Evolutionary conservation across 2,888 invertebrate genomes (phyloP).

Genomic region (Polymixis flavicincta): DNA sequence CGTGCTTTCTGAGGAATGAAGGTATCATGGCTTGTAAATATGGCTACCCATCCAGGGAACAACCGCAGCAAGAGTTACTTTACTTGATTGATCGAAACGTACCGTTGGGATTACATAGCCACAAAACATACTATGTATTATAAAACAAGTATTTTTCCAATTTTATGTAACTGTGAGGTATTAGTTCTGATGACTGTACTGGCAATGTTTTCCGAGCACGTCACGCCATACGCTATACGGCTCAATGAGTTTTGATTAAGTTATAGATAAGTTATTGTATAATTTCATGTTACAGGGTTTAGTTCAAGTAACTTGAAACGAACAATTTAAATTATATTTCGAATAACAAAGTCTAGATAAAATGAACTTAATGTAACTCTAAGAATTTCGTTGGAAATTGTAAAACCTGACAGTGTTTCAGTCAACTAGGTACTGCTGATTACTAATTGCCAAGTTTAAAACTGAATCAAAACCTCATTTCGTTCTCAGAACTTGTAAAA

Average conservation of each 20-base stretch:
- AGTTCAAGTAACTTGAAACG: background rate
- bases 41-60: too few relatives aligned
- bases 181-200: background rate
- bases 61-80: too few relatives aligned
- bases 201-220: constrained; percentile 6
- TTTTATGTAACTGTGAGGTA: background rate
- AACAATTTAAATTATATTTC: background rate
- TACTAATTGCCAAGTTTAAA: background rate
- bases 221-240: constrained; percentile 15
- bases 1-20: too few relatives aligned
- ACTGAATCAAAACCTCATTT: background rate
- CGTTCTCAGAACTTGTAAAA: background rate
- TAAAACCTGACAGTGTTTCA: background rate
- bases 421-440: background rate
- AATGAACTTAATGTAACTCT: background rate
- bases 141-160: too few relatives aligned
- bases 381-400: background rate
- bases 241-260: constrained; percentile 27
- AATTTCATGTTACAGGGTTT: constrained; percentile 1
- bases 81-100: too few relatives aligned
- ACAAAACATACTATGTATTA: too few relatives aligned
- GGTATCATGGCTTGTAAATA: too few relatives aligned
- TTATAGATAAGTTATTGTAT: constrained; percentile 25
- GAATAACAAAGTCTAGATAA: background rate
- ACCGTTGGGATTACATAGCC: too few relatives aligned